Evolutionary conservation across 2,888 invertebrate species (phyloP).

Genomic region (Bruchidius siliquastri): DNA sequence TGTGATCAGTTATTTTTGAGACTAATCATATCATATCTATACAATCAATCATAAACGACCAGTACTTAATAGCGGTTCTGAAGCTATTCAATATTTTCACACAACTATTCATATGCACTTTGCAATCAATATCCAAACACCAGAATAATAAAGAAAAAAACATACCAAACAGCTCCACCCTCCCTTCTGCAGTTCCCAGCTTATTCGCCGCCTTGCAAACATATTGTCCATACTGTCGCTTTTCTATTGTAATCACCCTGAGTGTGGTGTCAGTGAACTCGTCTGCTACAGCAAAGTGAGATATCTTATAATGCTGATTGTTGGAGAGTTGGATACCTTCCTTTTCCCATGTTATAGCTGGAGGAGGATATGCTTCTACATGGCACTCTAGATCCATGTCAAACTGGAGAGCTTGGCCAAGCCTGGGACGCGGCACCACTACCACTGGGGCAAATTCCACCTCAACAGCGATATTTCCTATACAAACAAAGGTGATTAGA

Average conservation of each 20-base stretch:
- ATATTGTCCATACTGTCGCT: slow-evolving; percentile 81
- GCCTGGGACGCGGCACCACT: slow-evolving; percentile 73
- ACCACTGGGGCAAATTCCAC: slow-evolving; percentile 88
- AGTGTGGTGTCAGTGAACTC: slow-evolving; percentile 89
- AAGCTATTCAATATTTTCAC: too few relatives aligned
- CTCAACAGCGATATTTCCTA: slow-evolving; percentile 77
- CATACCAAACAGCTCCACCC: slow-evolving; percentile 77
- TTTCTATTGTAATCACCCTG: slow-evolving; percentile 85
- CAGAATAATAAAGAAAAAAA: not conserved
- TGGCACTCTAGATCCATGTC: slow-evolving; percentile 94
- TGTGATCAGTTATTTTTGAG: too few relatives aligned
- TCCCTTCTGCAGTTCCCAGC: slow-evolving; percentile 73
- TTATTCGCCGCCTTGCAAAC: slow-evolving; percentile 86
- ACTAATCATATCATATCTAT: too few relatives aligned
- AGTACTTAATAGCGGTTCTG: too few relatives aligned
- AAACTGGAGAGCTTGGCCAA: slow-evolving; percentile 86
- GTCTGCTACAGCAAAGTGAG: slow-evolving; percentile 87
- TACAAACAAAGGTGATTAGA: slow-evolving; percentile 2
- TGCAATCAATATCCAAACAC: slow-evolving; percentile 1
- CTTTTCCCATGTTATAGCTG: slow-evolving; percentile 87
- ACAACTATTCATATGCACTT: not conserved
- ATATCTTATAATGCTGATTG: slow-evolving; percentile 87
- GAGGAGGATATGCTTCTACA: slow-evolving; percentile 91
- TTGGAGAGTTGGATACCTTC: slow-evolving; percentile 76
- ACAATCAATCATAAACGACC: too few relatives aligned